Evolutionary conservation across 2,797 vertebrate species (phyloP), one percentile per base, ranked within the genome.

Genomic region (Ctenopoma multispine): DNA sequence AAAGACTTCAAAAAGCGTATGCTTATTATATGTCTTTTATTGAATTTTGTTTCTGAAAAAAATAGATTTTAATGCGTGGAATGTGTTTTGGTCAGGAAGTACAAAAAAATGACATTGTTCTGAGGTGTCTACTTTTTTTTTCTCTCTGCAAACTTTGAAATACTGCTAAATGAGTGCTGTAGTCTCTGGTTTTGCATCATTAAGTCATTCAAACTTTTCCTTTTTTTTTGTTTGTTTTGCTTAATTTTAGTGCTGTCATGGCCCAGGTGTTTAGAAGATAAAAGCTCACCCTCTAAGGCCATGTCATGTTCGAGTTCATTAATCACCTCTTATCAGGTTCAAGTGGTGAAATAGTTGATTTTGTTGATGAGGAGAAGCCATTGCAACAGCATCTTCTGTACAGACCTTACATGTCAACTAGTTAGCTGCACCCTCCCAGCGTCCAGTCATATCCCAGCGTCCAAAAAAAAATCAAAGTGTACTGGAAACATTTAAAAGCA

Each of bases 21-120:
- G 95, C 95, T 96, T 96, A 95, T 92, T 96, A 87, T 92, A 85
- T 94, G 94, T 96, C 92, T 95, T 96, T 95, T 93, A 94, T 95
- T 95, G 94, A 89, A 72, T 96, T 96, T 93, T 94, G 94, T 95
- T 96, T 92, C 84, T 87, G 62, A 73, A 89, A 82, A 96, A 87
- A 87, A 76, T 93, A 93, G 94, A 95, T 96, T 95, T 96, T 96
- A 96, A 94, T 96, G 92, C 92, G 94, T 95, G 93, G 93, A 95
- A 96, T 94, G 94, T 96, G 94, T 96, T 96, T 90, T 96, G 96
- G 95, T 97, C 93, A 93, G 92, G 88, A 92, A 91, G 90, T 93
- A 89, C 86, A 34, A 91, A 94, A 92, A 88, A 91, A 90, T 83
- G 82, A 92, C 91, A 95, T 94, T 87, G 92, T 95, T 95, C 92